phyloP scores from a whole-genome alignment of 2,888 invertebrate genomes.

The Clostera curtula region DNA sequence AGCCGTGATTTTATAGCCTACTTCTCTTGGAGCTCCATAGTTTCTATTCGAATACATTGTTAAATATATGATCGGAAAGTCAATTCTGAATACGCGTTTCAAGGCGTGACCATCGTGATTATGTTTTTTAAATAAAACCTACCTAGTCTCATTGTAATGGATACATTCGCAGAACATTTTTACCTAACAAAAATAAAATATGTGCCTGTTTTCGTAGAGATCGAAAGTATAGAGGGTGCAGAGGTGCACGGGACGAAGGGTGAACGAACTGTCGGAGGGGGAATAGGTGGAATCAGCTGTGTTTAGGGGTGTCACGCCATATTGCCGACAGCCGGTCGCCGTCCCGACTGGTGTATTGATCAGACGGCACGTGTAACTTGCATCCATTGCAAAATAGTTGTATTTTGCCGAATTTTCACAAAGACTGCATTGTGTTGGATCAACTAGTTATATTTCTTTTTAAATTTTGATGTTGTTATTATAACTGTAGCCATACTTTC shows the following conservation, averaged over 20 bases:
- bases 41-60: constrained; percentile 50
- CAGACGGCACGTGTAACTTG: constrained; percentile 47
- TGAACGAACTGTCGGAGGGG: constrained; percentile 53
- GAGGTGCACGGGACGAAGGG: constrained; percentile 43
- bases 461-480: no score
- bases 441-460: no score
- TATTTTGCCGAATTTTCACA: neutral
- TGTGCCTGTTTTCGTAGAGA: constrained; percentile 33
- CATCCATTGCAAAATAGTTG: constrained; percentile 43
- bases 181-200: no score
- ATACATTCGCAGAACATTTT: constrained; percentile 12
- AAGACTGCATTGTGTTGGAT: constrained; percentile 1
- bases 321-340: constrained; percentile 62
- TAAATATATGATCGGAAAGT: constrained; percentile 14
- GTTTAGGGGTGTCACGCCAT: constrained; percentile 63
- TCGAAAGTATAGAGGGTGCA: constrained; percentile 47
- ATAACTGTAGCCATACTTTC: no score
- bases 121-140: constrained; percentile 10
- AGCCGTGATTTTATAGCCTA: constrained; percentile 30
- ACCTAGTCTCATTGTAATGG: no score
- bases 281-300: constrained; percentile 65
- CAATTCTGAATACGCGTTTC: constrained; percentile 5
- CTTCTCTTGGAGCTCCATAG: constrained; percentile 31
- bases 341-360: constrained; percentile 68
- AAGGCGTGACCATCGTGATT: constrained; percentile 42